Evolutionary conservation across 2,888 invertebrate species (phyloP).

Genomic region (Meganola albula): DNA sequence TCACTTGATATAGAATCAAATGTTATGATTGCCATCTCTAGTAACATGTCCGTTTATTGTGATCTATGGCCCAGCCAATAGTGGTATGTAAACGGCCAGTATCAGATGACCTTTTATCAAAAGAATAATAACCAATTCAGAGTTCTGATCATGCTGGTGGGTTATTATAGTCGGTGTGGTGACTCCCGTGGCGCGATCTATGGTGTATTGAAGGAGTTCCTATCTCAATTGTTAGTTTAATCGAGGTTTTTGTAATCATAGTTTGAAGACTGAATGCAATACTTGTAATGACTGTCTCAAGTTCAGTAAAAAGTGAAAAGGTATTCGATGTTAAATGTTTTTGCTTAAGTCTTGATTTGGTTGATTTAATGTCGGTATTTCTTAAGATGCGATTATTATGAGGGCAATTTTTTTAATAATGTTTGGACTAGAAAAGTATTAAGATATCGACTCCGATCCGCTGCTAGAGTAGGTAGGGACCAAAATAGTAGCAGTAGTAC

Average conservation of each 20-base stretch:
- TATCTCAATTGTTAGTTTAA: slow-evolving; percentile 72
- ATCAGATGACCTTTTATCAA: slow-evolving; percentile 22
- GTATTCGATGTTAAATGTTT: slow-evolving; percentile 17
- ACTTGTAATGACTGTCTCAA: slow-evolving; percentile 32
- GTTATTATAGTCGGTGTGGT: slow-evolving; percentile 35
- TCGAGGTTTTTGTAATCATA: slow-evolving; percentile 62
- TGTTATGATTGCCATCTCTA: too few relatives aligned
- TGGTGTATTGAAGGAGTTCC: slow-evolving; percentile 57
- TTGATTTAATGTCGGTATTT: too few relatives aligned
- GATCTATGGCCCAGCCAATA: slow-evolving; percentile 36
- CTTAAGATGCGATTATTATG: too few relatives aligned
- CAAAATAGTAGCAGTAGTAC: too few relatives aligned
- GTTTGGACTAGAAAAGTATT: too few relatives aligned
- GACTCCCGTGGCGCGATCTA: slow-evolving; percentile 68
- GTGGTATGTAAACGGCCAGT: slow-evolving; percentile 38
- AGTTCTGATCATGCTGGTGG: slow-evolving; percentile 29
- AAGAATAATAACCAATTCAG: slow-evolving; percentile 4
- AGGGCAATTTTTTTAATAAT: too few relatives aligned
- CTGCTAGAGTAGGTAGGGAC: too few relatives aligned
- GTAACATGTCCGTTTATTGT: slow-evolving; percentile 34
- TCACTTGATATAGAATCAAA: too few relatives aligned
- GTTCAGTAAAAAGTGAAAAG: slow-evolving; percentile 44
- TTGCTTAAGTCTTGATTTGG: too few relatives aligned
- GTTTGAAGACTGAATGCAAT: slow-evolving; percentile 52
- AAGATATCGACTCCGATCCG: too few relatives aligned